Evolutionary conservation across 2,113 vertebrate species (phyloP).

Genomic region (Fregata magnificens): DNA sequence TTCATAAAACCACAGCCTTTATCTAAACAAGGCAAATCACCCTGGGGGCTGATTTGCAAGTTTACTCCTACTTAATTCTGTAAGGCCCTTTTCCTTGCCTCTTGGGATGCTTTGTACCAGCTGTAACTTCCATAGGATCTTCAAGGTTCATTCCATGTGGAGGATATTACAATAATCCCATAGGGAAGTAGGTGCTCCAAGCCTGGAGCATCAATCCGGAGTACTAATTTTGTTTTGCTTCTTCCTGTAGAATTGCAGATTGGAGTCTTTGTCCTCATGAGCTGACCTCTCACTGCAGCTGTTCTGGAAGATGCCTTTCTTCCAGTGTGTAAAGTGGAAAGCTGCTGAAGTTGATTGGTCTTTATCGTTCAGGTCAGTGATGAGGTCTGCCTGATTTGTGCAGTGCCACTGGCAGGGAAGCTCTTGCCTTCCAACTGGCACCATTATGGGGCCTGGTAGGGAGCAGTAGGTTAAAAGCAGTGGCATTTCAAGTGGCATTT

Average conservation of each 20-base stretch:
- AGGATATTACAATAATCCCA: neutral
- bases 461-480: fast-evolving
- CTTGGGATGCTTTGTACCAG: neutral
- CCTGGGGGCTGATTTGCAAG: neutral
- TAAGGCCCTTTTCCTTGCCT: neutral
- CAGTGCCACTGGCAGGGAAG: neutral
- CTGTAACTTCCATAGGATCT: neutral
- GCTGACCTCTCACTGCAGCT: neutral
- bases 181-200: neutral
- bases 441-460: fast-evolving
- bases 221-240: neutral
- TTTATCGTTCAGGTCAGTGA: neutral
- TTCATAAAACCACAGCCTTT: neutral
- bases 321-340: neutral
- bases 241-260: neutral
- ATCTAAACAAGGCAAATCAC: neutral
- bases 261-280: neutral
- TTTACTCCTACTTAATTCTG: neutral
- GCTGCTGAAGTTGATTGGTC: neutral
- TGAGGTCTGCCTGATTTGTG: neutral
- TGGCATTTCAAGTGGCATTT: neutral
- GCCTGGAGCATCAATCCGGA: neutral
- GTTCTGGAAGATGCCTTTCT: neutral
- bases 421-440: neutral
- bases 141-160: neutral